Percentiles rank a stretch among this genome's conserved stretches.
phyloP scores from a whole-genome alignment of 2,113 vertebrate genomes.

The Larimichthys polyactis region DNA sequence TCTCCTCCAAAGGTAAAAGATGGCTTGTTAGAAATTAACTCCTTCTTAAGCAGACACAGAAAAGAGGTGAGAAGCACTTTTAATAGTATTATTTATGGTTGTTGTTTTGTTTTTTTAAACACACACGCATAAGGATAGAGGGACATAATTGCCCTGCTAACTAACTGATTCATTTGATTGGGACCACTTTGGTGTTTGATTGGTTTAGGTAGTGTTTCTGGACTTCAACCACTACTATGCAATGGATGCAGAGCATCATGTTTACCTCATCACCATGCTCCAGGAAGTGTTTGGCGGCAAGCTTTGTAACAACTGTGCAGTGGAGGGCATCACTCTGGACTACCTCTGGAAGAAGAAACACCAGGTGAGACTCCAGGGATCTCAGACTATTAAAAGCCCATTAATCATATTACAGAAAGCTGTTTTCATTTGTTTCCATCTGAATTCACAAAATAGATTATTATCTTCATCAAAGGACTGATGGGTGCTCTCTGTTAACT shows the following conservation, averaged over 20 bases:
- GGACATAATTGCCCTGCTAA: neutral
- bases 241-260: conserved; percentile 92
- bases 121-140: neutral
- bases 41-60: conserved; percentile 88
- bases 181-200: neutral
- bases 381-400: neutral
- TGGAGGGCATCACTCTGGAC: conserved; percentile 90
- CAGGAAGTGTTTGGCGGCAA: conserved; percentile 90
- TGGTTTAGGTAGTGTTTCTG: conserved; percentile 89
- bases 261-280: conserved; percentile 88
- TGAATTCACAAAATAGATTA: neutral
- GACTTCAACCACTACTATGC: conserved; percentile 99
- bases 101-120: neutral
- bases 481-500: neutral
- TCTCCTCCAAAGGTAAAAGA: conserved; percentile 83
- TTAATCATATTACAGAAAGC: neutral
- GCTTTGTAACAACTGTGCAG: conserved; percentile 87
- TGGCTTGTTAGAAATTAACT: conserved; percentile 91
- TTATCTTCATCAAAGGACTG: neutral
- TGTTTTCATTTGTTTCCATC: neutral
- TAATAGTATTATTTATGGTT: neutral
- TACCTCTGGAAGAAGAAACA: conserved; percentile 91
- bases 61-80: conserved; percentile 70
- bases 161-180: neutral
- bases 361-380: conserved; percentile 84